These are phyloP conservation scores for Selene dorsalis DNA, from an alignment of 2,797 vertebrate genomes.

Conservation along the genomic window DNA sequence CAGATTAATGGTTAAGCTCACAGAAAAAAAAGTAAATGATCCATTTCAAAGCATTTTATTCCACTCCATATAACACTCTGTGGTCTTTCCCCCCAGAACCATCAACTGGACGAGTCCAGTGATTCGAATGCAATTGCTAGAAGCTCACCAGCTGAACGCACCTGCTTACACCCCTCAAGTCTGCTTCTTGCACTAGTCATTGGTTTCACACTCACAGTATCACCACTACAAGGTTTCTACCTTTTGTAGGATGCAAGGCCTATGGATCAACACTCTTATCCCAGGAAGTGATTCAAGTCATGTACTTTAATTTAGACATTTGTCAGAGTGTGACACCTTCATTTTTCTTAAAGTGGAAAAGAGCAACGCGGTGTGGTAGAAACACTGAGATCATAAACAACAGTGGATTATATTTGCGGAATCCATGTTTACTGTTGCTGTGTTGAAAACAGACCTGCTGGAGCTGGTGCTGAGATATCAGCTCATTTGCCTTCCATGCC, in stretches of 20 bases:
- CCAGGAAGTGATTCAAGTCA: conserved; percentile 35
- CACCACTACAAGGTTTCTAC: conserved; percentile 17
- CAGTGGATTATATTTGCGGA: conserved; percentile 42
- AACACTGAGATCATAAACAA: conserved; percentile 27
- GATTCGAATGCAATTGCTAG: conserved; percentile 77
- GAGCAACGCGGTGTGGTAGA: not conserved
- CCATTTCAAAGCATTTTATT: not conserved
- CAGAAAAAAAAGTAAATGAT: not conserved
- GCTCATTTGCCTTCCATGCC: conserved; percentile 50
- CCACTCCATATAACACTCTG: not conserved
- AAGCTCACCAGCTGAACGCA: conserved; percentile 65
- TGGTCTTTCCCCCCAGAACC: conserved; percentile 69
- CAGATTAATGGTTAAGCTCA: not conserved
- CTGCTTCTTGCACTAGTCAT: conserved; percentile 63
- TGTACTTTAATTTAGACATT: conserved; percentile 48
- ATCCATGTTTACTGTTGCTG: conserved; percentile 33
- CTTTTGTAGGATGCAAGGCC: conserved; percentile 55
- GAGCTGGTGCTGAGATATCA: conserved; percentile 36
- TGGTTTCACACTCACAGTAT: conserved; percentile 43
- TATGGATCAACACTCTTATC: conserved; percentile 8
- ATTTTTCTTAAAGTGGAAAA: conserved; percentile 43
- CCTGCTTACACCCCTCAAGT: conserved; percentile 24
- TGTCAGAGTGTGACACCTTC: conserved; percentile 40
- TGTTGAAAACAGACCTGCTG: conserved; percentile 40
- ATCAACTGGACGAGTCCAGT: conserved; percentile 75